Base-by-base conservation (phyloP, 2,113 vertebrate species). In the Oceanites oceanicus region DNA sequence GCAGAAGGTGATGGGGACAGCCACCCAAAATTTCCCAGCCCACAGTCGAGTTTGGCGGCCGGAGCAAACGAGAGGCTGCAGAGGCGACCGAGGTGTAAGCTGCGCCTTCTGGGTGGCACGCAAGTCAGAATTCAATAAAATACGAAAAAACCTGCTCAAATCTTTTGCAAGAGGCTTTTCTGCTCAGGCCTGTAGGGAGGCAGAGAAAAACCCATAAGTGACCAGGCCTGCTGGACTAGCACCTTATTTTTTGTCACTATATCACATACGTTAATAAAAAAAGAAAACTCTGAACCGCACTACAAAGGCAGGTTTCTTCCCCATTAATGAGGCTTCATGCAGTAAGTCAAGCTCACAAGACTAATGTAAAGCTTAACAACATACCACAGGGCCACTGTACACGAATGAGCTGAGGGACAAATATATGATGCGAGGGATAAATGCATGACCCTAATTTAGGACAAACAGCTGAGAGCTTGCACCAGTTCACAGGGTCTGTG, bases 11-110 rank as follows among this genome's bases (percentile, higher is more conserved):
- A 58, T n/a, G 15, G 34, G 27, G 19, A 67, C 15, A 15, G 3
- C 18, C 9, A 36, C 6, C 19, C 38, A 34, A 52, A 81, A 40
- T 30, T 63, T 81, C 34, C 25, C 18, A 86, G 50, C 12, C 16
- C 12, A 12, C 0, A 1, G 58, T 1, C 6, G 0, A 90, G n/a
- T 45, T 11, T 4, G 15, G 19, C 2, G 0, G 62, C 32, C 5
- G 1, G 7, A 73, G 65, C 32, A 84, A 94, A 71, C 0, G 2
- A 90, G 27, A 56, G 59, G 44, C 40, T 68, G 34, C 50, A 77
- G 59, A 49, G 38, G 34, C 0, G 2, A 36, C 34, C 2, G 0
- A 1, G 25, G 22, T 27, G 10, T 49, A 70, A 62, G 16, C 16
- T 36, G 67, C 0, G 0, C 18, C 45, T 83, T 77, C 55, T 68